These are phyloP conservation scores for Orthonevra nobilis DNA, from an alignment of 2,888 invertebrate genomes.

Conservation along the genomic window DNA sequence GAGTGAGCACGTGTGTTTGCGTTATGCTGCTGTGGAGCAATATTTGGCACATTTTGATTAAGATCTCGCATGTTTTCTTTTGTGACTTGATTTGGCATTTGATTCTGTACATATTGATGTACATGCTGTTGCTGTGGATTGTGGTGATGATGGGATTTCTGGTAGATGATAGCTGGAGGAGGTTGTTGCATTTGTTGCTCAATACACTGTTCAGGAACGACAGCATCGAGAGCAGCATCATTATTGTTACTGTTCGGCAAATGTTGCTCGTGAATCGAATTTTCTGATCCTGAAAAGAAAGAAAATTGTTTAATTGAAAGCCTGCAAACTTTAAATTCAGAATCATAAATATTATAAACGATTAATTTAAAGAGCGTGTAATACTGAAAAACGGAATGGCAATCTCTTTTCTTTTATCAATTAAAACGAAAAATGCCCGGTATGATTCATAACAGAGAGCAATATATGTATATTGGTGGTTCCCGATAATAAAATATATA, in stretches of 20 bases:
- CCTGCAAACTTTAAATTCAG: slow-evolving; percentile 19
- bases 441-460: background rate
- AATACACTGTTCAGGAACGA: slow-evolving; percentile 54
- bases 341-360: slow-evolving; percentile 22
- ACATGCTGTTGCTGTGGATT: slow-evolving; percentile 42
- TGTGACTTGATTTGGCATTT: slow-evolving; percentile 44
- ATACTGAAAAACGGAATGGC: background rate
- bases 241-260: slow-evolving; percentile 34
- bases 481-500: no score
- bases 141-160: slow-evolving; percentile 48
- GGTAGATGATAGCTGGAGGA: slow-evolving; percentile 25
- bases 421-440: slow-evolving; percentile 4
- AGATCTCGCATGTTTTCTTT: slow-evolving; percentile 55
- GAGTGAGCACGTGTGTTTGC: slow-evolving; percentile 37
- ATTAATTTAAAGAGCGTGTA: slow-evolving; percentile 1
- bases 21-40: slow-evolving; percentile 42
- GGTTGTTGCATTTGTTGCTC: slow-evolving; percentile 35
- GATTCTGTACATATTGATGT: slow-evolving; percentile 43
- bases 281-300: slow-evolving; percentile 61
- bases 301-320: no score
- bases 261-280: slow-evolving; percentile 62
- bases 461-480: no score
- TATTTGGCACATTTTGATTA: slow-evolving; percentile 72
- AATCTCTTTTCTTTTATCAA: slow-evolving; percentile 19
- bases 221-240: slow-evolving; percentile 49